Evolutionary conservation across 2,888 invertebrate species (phyloP).

Genomic region (Synanthedon myopaeformis): DNA sequence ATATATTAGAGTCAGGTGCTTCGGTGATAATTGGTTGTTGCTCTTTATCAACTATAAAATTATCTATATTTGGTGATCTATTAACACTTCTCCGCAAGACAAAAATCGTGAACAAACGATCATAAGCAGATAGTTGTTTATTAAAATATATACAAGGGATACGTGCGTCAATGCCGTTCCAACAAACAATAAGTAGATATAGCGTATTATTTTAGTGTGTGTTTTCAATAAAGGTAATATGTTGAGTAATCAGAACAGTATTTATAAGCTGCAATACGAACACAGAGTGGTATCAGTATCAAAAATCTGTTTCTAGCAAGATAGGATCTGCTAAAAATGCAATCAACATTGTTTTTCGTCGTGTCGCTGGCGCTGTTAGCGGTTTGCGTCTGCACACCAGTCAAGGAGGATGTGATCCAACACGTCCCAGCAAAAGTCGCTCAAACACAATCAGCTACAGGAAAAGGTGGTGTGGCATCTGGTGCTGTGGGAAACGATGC

Average conservation of each 20-base stretch:
- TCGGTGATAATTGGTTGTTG: conserved; percentile 31
- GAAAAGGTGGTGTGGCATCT: conserved; percentile 47
- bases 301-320: conserved; percentile 30
- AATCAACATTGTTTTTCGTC: conserved; percentile 52
- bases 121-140: conserved; percentile 29
- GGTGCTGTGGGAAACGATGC: conserved; percentile 53
- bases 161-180: conserved; percentile 41
- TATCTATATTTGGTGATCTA: conserved; percentile 28
- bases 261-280: conserved; percentile 30
- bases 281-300: conserved; percentile 5
- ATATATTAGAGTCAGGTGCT: conserved; percentile 16
- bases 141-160: conserved; percentile 18
- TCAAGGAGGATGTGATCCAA: conserved; percentile 48
- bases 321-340: conserved; percentile 59
- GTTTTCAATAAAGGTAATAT: conserved; percentile 42
- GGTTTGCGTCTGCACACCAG: conserved; percentile 45
- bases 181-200: conserved; percentile 35
- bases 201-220: conserved; percentile 35
- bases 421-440: conserved; percentile 50
- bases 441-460: conserved; percentile 60
- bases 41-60: conserved; percentile 32
- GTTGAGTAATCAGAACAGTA: conserved; percentile 35
- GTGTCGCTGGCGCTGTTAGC: conserved; percentile 55
- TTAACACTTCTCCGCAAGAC: conserved; percentile 34
- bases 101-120: conserved; percentile 40